These are phyloP conservation scores for Watsonalla cultraria DNA, from an alignment of 2,888 invertebrate species.

Conservation along the genomic window DNA sequence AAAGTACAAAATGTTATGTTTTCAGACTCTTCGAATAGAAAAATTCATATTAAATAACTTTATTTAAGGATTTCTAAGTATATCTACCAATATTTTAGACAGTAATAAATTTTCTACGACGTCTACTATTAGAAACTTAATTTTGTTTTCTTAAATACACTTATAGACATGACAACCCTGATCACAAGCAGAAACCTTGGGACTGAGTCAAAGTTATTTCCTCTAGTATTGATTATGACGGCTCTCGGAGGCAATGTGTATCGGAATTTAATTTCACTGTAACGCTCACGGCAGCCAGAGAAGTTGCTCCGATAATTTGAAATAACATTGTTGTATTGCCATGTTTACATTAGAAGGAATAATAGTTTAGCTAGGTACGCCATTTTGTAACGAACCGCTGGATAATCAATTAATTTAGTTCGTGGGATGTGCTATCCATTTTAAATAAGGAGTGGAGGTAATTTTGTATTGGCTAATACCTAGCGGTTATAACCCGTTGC, in stretches of 20 bases:
- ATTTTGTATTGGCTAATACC: not conserved
- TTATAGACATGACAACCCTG: not conserved
- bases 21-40: no score
- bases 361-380: not conserved
- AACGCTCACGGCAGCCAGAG: slow-evolving; percentile 14
- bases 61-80: no score
- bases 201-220: slow-evolving; percentile 21
- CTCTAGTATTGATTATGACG: slow-evolving; percentile 34
- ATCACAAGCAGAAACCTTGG: not conserved
- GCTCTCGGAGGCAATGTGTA: slow-evolving; percentile 30
- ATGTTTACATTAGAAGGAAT: slow-evolving; percentile 1
- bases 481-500: not conserved
- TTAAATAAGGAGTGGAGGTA: no score
- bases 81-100: no score
- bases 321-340: slow-evolving; percentile 22
- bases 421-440: not conserved
- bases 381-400: slow-evolving; percentile 10
- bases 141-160: not conserved
- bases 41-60: no score
- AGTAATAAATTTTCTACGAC: no score
- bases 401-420: not conserved
- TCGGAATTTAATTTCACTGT: slow-evolving; percentile 34
- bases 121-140: no score
- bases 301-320: slow-evolving; percentile 22
- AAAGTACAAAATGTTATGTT: no score